Conservation (phyloP, 2,797 vertebrate genomes). For the Pygocentrus nattereri region DNA sequence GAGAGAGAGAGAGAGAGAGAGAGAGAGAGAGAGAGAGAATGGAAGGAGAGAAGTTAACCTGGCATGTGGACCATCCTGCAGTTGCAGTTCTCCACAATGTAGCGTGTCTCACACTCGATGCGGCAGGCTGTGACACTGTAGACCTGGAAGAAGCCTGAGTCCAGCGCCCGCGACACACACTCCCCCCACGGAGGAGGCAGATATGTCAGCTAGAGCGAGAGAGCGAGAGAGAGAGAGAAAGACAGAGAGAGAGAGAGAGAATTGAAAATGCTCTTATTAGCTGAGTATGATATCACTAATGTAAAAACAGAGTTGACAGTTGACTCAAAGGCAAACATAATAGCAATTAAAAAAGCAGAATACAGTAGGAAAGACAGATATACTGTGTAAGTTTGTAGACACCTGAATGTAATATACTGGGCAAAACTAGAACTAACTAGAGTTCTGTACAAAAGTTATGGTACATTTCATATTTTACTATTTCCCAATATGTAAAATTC, state of each 20-base stretch:
- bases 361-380: no score
- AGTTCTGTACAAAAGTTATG: no score
- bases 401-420: no score
- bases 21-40: neutral
- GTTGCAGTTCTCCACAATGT: conserved; percentile 92
- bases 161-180: conserved; percentile 87
- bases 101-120: conserved; percentile 92
- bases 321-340: no score
- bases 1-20: neutral
- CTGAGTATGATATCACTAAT: no score
- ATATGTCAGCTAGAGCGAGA: conserved; percentile 66
- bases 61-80: conserved; percentile 99
- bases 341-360: no score
- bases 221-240: neutral
- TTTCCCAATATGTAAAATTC: no score
- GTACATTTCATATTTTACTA: no score
- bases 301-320: no score
- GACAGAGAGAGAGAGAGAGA: neutral
- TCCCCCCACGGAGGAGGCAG: conserved; percentile 96
- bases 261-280: no score
- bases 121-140: conserved; percentile 95
- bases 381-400: no score
- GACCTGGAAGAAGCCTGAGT: conserved; percentile 87
- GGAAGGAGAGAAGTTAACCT: conserved; percentile 71
- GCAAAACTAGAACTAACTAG: no score